phyloP scores from a whole-genome alignment of 2,113 vertebrate species.

The Carlito syrichta region DNA sequence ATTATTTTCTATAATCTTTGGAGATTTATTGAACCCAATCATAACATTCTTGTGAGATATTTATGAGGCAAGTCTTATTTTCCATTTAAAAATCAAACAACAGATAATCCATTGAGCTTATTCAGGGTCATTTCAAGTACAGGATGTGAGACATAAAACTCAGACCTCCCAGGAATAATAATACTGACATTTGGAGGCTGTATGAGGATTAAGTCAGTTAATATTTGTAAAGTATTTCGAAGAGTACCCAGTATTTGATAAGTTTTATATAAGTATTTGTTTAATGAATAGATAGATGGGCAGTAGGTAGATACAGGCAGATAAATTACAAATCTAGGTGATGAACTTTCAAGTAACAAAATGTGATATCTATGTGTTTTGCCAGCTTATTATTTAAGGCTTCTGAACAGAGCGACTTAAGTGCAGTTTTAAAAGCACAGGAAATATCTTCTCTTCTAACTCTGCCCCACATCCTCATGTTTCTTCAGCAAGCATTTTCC shows the following conservation, averaged over 20 bases:
- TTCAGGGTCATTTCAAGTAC: slow-evolving; percentile 27
- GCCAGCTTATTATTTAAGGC: neutral
- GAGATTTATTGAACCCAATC: slow-evolving; percentile 33
- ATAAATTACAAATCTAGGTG: neutral
- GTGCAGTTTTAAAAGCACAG: neutral
- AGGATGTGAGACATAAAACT: neutral
- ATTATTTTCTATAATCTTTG: slow-evolving; percentile 36
- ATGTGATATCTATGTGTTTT: neutral
- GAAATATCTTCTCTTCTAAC: neutral
- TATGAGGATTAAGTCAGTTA: neutral
- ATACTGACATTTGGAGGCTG: neutral
- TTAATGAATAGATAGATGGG: neutral
- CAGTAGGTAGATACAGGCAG: neutral
- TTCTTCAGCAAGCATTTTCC: neutral
- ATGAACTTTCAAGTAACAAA: slow-evolving; percentile 22
- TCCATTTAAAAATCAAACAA: slow-evolving; percentile 36
- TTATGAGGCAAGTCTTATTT: neutral
- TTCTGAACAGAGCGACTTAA: neutral
- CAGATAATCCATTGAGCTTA: neutral
- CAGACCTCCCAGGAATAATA: neutral
- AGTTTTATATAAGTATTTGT: neutral
- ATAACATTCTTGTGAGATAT: slow-evolving; percentile 26
- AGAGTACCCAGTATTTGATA: neutral
- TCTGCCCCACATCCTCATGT: neutral
- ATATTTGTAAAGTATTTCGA: neutral